Evolutionary conservation across 2,888 invertebrate species (phyloP).

Genomic region (Oithona nana): DNA sequence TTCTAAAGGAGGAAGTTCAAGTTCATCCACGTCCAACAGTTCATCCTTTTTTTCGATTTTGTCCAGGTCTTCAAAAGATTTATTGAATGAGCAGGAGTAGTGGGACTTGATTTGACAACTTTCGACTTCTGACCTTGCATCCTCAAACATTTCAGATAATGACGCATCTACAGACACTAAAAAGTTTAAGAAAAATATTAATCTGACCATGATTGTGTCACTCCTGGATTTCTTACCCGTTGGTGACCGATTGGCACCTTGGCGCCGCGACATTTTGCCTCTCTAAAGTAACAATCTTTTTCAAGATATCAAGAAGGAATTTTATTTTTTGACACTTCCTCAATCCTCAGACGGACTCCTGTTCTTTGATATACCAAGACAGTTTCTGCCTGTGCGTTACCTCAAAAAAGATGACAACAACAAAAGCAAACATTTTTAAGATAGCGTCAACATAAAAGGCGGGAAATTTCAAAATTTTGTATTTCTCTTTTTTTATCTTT

Average conservation of each 20-base stretch:
- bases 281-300: no score
- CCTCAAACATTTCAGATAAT: background rate
- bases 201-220: background rate
- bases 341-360: no score
- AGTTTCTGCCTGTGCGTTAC: no score
- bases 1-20: conserved; percentile 13
- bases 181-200: background rate
- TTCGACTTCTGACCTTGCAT: background rate
- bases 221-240: background rate
- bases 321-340: no score
- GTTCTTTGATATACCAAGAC: no score
- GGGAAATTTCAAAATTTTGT: background rate
- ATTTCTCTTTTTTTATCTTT: no score
- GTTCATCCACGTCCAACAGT: conserved; percentile 3
- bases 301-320: background rate
- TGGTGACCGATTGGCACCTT: background rate
- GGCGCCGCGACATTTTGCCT: background rate
- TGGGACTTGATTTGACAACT: background rate
- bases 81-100: background rate
- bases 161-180: background rate
- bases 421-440: no score
- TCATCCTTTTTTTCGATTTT: background rate
- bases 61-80: background rate
- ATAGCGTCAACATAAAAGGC: background rate
- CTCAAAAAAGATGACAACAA: no score